Base-by-base conservation (phyloP, 2,113 vertebrate genomes). In the Fregata magnificens region DNA sequence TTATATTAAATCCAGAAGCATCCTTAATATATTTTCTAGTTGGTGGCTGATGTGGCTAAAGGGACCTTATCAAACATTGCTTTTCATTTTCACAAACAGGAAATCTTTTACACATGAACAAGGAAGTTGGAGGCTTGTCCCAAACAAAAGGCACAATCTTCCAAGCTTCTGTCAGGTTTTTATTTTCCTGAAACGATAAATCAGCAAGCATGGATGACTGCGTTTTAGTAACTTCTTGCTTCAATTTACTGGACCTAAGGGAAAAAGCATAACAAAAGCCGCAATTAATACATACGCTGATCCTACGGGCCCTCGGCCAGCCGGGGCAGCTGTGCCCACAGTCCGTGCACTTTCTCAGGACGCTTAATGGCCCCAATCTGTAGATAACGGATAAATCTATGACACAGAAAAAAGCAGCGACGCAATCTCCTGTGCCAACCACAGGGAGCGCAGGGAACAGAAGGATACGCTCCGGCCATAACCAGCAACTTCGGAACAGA, bases 141-240 rank as follows among this genome's bases (percentile, higher is more conserved):
- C 94, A 93, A 90, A 97, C 97, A 96, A 97, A 96, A 93, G 95
- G 82, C 88, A 82, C 72, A 63, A 92, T 50, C 63, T 94, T 67
- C 88, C 69, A 67, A 92, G 80, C 77, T 86, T 55, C 90, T 90
- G 82, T 81, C 69, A 78, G 67, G 76, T 62, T 95, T 88, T 96
- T 86, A 84, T 96, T 97, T 94, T 97, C 96, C 90, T 96, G 86
- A 95, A 83, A 80, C 5, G 4, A 95, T 97, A 95, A 97, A 96
- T 97, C 94, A 97, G 79, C 92, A 65, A 53, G 88, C 79, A 94
- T 28, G 88, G 76, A 55, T 83, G 95, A 69, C 67, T 88, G 56
- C 82, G 13, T 86, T 86, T 74, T 61, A 83, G 63, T 70, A 58
- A 88, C 76, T 90, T 67, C 88, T 95, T 55, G 72, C 76, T 83